These are phyloP conservation scores for Tipula vernalis DNA, from an alignment of 2,888 invertebrate genomes.

Conservation along the genomic window DNA sequence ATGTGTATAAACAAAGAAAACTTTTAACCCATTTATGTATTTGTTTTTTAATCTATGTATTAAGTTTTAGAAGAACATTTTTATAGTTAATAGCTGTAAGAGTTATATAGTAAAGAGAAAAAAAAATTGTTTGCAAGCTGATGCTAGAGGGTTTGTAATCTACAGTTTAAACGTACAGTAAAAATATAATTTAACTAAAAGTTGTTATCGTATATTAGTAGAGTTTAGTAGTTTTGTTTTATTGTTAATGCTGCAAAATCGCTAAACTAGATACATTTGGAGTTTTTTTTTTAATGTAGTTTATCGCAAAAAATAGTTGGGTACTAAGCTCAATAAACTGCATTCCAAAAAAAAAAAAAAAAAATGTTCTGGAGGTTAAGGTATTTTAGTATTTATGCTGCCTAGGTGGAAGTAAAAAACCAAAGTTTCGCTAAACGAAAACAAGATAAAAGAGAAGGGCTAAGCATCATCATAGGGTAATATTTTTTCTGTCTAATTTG, in stretches of 20 bases:
- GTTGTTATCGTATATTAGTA: not conserved
- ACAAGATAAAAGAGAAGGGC: no score
- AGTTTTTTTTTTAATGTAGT: no score
- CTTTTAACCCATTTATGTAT: not conserved
- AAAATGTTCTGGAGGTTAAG: no score
- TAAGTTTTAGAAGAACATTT: not conserved
- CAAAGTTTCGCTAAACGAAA: no score
- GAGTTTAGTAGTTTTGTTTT: not conserved
- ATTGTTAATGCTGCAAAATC: not conserved
- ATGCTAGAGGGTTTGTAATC: not conserved
- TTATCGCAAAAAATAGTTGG: no score
- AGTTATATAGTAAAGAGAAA: not conserved
- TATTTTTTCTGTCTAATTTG: no score
- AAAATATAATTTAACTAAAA: not conserved
- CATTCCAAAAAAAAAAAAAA: no score
- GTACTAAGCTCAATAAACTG: no score
- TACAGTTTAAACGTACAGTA: not conserved
- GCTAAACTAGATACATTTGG: not conserved
- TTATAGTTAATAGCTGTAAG: not conserved
- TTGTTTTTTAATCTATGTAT: not conserved
- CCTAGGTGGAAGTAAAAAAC: no score
- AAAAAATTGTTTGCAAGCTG: not conserved
- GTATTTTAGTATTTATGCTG: no score
- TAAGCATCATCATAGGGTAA: no score
- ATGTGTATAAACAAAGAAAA: not conserved